Conservation (phyloP, 2,888 invertebrate genomes). For the Pterostichus niger region DNA sequence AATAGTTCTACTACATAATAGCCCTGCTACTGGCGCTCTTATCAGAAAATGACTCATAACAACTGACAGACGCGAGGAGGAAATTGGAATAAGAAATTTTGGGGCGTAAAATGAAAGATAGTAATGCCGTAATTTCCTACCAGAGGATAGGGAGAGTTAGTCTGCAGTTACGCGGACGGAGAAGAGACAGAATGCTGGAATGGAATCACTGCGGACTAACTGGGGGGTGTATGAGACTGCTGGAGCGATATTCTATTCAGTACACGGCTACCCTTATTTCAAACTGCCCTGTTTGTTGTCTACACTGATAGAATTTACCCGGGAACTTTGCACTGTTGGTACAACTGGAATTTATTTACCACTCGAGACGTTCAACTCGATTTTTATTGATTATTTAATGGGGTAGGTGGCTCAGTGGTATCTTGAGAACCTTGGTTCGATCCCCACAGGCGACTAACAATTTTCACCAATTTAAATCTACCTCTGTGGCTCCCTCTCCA, state of each 20-base stretch:
- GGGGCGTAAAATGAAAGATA: slow-evolving; percentile 89
- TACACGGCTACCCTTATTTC: slow-evolving; percentile 72
- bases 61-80: slow-evolving; percentile 80
- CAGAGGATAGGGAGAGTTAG: slow-evolving; percentile 74
- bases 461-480: too few species aligned
- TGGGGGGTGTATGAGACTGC: slow-evolving; percentile 67
- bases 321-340: too few species aligned
- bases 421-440: too few species aligned
- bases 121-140: slow-evolving; percentile 87
- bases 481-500: too few species aligned
- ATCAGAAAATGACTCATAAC: slow-evolving; percentile 88
- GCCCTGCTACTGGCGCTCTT: slow-evolving; percentile 78
- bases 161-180: slow-evolving; percentile 70
- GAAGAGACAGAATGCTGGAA: slow-evolving; percentile 29
- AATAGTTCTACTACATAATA: slow-evolving; percentile 79
- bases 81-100: slow-evolving; percentile 89
- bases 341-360: too few species aligned
- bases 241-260: slow-evolving; percentile 74
- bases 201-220: slow-evolving; percentile 9
- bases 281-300: slow-evolving; percentile 68
- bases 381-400: too few species aligned
- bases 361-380: too few species aligned
- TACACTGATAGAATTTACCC: slow-evolving; percentile 69
- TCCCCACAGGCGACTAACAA: too few species aligned
- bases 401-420: too few species aligned